Evolutionary conservation across 2,113 vertebrate genomes (phyloP).

Genomic region (Synchiropus splendidus): DNA sequence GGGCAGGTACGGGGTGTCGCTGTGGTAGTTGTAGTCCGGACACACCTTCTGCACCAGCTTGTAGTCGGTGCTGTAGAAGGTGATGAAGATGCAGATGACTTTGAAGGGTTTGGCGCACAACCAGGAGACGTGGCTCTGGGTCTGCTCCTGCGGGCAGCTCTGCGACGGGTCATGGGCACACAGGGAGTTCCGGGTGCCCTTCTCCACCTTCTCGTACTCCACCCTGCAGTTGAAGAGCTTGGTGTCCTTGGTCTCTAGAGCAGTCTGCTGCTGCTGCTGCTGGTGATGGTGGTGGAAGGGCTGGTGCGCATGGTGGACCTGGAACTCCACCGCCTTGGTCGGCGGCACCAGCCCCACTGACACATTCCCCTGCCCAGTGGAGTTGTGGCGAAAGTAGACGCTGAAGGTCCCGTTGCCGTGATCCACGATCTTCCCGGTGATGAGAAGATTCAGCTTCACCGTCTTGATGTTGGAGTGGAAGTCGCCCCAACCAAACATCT

Average conservation of each 20-base stretch:
- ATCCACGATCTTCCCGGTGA: slow-evolving; percentile 97
- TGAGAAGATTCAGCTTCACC: slow-evolving; percentile 92
- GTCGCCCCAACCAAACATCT: slow-evolving; percentile 99
- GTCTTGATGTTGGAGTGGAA: slow-evolving; percentile 98
- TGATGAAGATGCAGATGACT: slow-evolving; percentile 99
- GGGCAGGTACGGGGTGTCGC: slow-evolving; percentile 93
- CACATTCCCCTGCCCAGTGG: slow-evolving; percentile 92
- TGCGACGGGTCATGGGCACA: slow-evolving; percentile 96
- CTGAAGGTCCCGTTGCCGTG: slow-evolving; percentile 98
- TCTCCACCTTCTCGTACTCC: slow-evolving; percentile 96
- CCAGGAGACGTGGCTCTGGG: slow-evolving; percentile 96
- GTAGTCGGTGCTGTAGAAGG: slow-evolving; percentile 98
- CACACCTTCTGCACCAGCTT: slow-evolving; percentile 99
- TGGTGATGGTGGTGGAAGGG: slow-evolving; percentile 48
- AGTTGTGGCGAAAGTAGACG: slow-evolving; percentile 97
- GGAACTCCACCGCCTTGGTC: slow-evolving; percentile 95
- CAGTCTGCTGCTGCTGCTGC: slow-evolving; percentile 74
- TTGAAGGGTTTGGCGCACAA: slow-evolving; percentile 99
- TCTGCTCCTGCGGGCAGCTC: slow-evolving; percentile 97
- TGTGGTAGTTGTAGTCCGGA: slow-evolving; percentile 99
- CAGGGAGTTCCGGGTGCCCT: slow-evolving; percentile 89
- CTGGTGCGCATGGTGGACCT: slow-evolving; percentile 57
- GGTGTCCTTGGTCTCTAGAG: slow-evolving; percentile 93
- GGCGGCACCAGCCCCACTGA: slow-evolving; percentile 93
- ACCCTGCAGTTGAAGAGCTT: slow-evolving; percentile 98